phyloP scores from a whole-genome alignment of 2,888 invertebrate genomes.

The Leptothorax acervorum region DNA sequence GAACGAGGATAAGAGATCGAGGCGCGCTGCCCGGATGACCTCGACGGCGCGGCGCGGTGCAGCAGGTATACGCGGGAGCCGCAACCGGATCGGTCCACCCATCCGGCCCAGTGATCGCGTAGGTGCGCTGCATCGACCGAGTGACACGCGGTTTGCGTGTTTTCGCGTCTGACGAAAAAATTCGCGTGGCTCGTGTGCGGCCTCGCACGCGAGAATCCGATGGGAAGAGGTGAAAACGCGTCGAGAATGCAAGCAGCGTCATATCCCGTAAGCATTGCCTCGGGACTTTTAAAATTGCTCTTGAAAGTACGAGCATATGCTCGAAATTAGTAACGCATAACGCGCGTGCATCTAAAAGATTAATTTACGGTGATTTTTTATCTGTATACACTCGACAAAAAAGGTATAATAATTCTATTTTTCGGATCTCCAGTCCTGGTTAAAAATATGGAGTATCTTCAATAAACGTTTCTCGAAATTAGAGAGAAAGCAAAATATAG shows the following conservation, averaged over 20 bases:
- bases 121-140: constrained; percentile 31
- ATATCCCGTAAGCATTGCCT: background rate
- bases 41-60: constrained; percentile 68
- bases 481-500: background rate
- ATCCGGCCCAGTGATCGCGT: constrained; percentile 7
- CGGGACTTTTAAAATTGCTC: background rate
- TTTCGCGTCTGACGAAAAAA: constrained; percentile 15
- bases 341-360: background rate
- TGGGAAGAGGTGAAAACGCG: background rate
- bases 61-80: constrained; percentile 56
- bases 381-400: too few relatives aligned
- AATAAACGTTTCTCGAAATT: background rate
- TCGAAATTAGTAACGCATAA: background rate
- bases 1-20: constrained; percentile 54
- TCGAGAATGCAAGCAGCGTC: background rate
- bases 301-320: background rate
- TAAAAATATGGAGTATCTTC: background rate
- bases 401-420: background rate
- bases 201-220: background rate
- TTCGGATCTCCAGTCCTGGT: background rate
- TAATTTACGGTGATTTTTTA: background rate
- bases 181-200: constrained; percentile 2
- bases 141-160: constrained; percentile 34
- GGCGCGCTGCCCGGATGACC: constrained; percentile 72
- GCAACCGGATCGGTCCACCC: constrained; percentile 49